phyloP scores from a whole-genome alignment of 2,113 vertebrate species.

The Heliornis fulica region DNA sequence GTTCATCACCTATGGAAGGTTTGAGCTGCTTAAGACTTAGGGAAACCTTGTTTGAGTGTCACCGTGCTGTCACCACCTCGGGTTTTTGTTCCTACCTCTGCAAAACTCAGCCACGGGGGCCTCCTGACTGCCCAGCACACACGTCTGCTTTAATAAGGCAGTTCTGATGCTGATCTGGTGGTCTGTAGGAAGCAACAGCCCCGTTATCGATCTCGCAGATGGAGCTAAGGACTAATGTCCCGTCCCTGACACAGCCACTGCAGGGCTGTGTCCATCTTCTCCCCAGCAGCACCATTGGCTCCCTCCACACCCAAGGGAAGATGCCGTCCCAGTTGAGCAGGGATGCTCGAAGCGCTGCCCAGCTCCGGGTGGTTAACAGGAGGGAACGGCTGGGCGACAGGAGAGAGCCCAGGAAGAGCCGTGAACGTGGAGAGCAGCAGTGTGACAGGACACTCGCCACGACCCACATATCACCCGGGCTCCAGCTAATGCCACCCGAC shows the following conservation, averaged over 20 bases:
- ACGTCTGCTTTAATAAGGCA: background rate
- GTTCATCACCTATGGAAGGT: background rate
- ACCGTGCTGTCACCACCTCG: rapidly evolving
- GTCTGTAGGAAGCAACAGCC: background rate
- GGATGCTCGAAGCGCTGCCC: background rate
- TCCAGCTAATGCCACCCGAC: background rate
- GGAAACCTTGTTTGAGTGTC: background rate
- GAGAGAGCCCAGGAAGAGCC: background rate
- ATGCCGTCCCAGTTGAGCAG: rapidly evolving
- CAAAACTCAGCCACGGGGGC: background rate
- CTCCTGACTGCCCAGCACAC: background rate
- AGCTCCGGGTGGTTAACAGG: rapidly evolving
- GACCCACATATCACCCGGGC: background rate
- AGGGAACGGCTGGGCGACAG: too few species aligned
- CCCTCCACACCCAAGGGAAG: background rate
- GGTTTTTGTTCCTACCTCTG: background rate
- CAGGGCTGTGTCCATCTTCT: rapidly evolving
- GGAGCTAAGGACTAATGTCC: background rate
- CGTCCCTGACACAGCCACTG: rapidly evolving
- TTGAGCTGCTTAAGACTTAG: background rate
- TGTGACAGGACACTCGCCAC: background rate
- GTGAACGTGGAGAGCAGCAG: background rate
- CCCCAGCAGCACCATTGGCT: background rate
- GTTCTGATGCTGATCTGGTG: background rate
- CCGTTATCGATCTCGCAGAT: background rate